phyloP scores from a whole-genome alignment of 1,140 invertebrate genomes.

The Cydia fagiglandana region DNA sequence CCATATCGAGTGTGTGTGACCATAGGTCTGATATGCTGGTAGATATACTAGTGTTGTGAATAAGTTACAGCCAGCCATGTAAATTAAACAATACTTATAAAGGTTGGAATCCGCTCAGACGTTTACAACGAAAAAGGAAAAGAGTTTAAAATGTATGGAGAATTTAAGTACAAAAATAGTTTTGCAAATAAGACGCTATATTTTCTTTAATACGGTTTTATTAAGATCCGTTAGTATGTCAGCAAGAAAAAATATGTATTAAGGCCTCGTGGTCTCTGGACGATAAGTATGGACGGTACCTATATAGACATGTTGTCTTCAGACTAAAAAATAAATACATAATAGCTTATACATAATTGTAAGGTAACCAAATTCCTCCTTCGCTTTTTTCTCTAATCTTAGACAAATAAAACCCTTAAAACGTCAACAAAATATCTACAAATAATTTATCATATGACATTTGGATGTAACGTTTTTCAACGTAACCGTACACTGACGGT shows the following conservation, averaged over 20 bases:
- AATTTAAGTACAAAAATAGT: background rate
- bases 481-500: background rate
- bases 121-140: background rate
- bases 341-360: too few relatives aligned
- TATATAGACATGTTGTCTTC: too few relatives aligned
- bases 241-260: too few relatives aligned
- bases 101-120: background rate
- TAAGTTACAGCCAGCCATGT: conserved; percentile 4
- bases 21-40: background rate
- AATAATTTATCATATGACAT: background rate
- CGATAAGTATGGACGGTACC: too few relatives aligned
- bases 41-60: background rate
- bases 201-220: background rate
- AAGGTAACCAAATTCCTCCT: too few relatives aligned
- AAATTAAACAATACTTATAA: conserved; percentile 14
- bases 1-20: background rate
- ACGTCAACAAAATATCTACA: background rate
- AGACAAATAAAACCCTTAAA: background rate
- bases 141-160: background rate
- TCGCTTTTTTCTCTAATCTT: background rate
- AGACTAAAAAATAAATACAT: too few relatives aligned
- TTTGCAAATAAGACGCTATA: background rate
- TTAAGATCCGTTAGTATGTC: background rate
- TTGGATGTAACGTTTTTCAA: background rate
- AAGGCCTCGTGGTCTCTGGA: too few relatives aligned